Conservation (phyloP, 2,113 vertebrate genomes). For the Crotalus tigris region DNA sequence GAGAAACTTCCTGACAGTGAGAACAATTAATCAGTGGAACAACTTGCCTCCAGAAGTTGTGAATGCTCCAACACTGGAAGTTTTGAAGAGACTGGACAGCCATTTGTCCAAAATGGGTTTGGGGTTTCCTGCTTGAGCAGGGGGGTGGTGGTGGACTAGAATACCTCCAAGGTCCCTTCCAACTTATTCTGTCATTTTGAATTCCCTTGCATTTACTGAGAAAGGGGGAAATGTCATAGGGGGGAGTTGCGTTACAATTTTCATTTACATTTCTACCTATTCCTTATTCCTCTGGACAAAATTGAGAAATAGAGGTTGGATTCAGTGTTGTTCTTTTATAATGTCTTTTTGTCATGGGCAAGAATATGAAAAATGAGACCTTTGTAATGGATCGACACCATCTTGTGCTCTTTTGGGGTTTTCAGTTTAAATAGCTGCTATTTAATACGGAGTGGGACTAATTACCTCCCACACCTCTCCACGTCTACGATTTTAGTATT, state of each 20-base stretch:
- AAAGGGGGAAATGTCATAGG: rapidly evolving
- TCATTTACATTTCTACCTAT: background rate
- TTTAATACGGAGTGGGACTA: background rate
- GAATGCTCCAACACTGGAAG: background rate
- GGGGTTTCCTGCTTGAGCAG: background rate
- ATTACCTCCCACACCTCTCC: background rate
- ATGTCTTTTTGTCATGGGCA: background rate
- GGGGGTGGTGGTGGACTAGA: background rate
- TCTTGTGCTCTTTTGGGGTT: background rate
- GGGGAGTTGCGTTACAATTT: background rate
- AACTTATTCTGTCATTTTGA: background rate
- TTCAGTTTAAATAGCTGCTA: background rate
- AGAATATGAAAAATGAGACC: background rate
- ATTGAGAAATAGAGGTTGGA: background rate
- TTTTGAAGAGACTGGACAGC: background rate
- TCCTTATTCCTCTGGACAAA: background rate
- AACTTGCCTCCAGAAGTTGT: background rate
- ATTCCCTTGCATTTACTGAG: background rate
- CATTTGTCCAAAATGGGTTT: background rate
- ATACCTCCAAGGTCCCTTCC: background rate
- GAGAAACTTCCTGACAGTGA: background rate
- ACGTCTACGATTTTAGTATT: background rate
- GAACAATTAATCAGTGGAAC: background rate
- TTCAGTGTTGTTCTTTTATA: background rate
- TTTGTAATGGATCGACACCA: background rate